Conservation (phyloP, 2,113 vertebrate species). For the Pituophis catenifer region DNA sequence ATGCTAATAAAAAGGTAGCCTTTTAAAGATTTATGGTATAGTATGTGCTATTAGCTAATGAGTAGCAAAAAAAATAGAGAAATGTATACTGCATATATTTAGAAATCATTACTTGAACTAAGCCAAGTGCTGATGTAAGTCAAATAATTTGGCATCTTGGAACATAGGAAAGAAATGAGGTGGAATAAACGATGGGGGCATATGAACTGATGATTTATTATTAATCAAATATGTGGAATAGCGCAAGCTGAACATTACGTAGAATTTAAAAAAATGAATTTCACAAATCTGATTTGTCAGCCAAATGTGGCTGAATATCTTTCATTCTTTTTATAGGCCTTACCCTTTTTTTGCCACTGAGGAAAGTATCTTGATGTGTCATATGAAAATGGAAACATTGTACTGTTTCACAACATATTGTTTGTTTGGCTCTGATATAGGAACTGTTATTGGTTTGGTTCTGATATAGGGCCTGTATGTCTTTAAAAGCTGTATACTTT, state of each 20-base stretch:
- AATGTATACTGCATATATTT: neutral
- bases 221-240: neutral
- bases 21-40: neutral
- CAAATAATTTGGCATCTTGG: neutral
- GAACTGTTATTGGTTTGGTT: neutral
- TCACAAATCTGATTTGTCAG: neutral
- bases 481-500: neutral
- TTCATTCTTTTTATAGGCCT: neutral
- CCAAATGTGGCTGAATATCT: neutral
- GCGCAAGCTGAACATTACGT: conserved; percentile 6
- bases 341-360: neutral
- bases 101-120: neutral
- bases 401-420: neutral
- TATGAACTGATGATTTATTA: neutral
- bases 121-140: neutral
- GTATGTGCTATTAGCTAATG: neutral
- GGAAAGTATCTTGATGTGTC: neutral
- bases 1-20: neutral
- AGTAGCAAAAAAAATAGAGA: neutral
- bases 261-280: neutral
- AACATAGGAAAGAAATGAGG: neutral
- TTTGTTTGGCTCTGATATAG: neutral
- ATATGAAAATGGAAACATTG: neutral
- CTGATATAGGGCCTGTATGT: neutral
- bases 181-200: neutral